Conservation (phyloP, 1,140 invertebrate species). For the Hylyphantes graminicola region DNA sequence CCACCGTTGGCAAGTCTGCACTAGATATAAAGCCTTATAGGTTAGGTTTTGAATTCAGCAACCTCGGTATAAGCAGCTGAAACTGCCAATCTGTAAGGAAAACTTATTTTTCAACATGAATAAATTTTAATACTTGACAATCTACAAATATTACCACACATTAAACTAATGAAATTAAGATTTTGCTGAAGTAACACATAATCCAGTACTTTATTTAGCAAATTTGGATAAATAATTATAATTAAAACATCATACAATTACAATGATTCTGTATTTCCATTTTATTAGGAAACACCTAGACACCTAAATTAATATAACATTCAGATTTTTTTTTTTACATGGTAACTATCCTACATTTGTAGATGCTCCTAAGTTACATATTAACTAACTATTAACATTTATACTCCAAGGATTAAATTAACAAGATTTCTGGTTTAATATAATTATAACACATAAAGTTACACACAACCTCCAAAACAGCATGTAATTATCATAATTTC, state of each 20-base stretch:
- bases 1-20: too few relatives aligned
- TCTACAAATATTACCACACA: too few relatives aligned
- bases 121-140: too few relatives aligned
- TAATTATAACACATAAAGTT: background rate
- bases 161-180: too few relatives aligned
- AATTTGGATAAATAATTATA: constrained; percentile 29
- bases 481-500: background rate
- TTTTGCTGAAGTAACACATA: constrained; percentile 32
- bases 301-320: constrained; percentile 48
- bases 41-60: background rate
- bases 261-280: constrained; percentile 24
- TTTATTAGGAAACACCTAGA: constrained; percentile 45
- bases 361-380: constrained; percentile 30
- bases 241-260: constrained; percentile 34
- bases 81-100: background rate
- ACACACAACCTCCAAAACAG: background rate
- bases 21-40: too few relatives aligned
- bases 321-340: constrained; percentile 39
- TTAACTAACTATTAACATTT: constrained; percentile 25
- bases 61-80: constrained; percentile 1
- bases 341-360: constrained; percentile 34
- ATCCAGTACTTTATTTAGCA: constrained; percentile 39
- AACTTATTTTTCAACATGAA: too few relatives aligned
- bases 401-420: constrained; percentile 34
- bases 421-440: constrained; percentile 20